These are phyloP conservation scores for Tragopan temminckii DNA, from an alignment of 2,797 vertebrate species.

Conservation along the genomic window DNA sequence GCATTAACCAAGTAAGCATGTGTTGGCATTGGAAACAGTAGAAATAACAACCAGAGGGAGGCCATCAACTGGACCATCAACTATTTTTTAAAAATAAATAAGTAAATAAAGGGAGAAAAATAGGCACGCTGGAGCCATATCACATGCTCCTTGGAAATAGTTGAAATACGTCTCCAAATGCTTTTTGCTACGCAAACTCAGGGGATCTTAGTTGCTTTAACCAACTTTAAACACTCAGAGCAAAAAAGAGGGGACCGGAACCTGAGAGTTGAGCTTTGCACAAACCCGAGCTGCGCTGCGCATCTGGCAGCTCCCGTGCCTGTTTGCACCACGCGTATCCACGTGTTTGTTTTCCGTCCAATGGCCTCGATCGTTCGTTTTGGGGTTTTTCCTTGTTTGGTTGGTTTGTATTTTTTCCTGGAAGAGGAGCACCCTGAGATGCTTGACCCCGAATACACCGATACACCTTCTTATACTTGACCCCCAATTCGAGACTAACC, in stretches of 20 bases:
- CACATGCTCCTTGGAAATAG: not conserved
- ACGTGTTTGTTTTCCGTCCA: not conserved
- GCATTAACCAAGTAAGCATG: not conserved
- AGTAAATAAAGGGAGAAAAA: not conserved
- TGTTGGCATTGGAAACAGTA: not conserved
- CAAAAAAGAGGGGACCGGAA: not conserved
- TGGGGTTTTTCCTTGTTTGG: fast-evolving
- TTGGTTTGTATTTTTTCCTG: fast-evolving
- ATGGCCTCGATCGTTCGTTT: fast-evolving
- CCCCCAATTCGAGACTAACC: not conserved
- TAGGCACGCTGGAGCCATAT: fast-evolving
- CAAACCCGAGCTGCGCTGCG: not conserved
- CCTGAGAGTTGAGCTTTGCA: not conserved
- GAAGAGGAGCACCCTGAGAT: not conserved
- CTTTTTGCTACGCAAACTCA: fast-evolving
- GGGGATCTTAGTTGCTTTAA: not conserved
- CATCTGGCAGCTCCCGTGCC: not conserved
- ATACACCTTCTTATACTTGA: not conserved
- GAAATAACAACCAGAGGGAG: not conserved
- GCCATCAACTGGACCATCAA: not conserved
- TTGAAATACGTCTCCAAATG: not conserved
- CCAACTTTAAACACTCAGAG: not conserved
- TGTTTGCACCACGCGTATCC: too few species aligned
- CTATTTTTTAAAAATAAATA: not conserved
- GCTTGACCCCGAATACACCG: too few species aligned